Evolutionary conservation across 1,140 invertebrate species (phyloP).

Genomic region (Achatina immaculata): DNA sequence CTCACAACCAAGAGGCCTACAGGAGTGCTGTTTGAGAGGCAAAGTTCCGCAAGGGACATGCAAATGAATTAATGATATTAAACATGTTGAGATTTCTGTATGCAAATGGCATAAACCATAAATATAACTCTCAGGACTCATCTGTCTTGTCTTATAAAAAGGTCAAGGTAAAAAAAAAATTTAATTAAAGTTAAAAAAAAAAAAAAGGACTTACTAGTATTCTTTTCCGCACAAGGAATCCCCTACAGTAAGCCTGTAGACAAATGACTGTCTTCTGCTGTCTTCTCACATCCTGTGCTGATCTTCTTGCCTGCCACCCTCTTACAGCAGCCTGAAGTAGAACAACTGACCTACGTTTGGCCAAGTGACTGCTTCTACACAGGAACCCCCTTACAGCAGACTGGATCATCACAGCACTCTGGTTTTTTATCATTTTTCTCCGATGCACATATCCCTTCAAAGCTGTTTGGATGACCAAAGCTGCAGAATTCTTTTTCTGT

Average conservation of each 20-base stretch:
- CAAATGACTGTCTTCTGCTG: conserved; percentile 32
- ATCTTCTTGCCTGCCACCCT: conserved; percentile 38
- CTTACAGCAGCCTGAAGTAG: conserved; percentile 41
- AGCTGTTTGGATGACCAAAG: conserved; percentile 36
- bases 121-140: no score
- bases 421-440: neutral
- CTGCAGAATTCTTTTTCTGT: neutral
- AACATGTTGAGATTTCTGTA: no score
- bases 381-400: conserved; percentile 26
- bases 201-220: conserved; percentile 28
- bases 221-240: conserved; percentile 17
- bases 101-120: no score
- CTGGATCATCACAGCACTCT: conserved; percentile 44
- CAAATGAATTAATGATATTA: no score
- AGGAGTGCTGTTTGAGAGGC: no score
- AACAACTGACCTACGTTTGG: conserved; percentile 34
- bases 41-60: no score
- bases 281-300: conserved; percentile 12
- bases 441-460: neutral
- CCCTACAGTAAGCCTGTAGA: conserved; percentile 51
- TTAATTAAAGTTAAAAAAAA: no score
- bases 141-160: no score
- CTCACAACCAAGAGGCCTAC: no score
- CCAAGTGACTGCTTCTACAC: conserved; percentile 19
- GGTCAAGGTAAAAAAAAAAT: neutral